Conservation (phyloP, 1,140 invertebrate species). For the Venustaconcha ellipsiformis region DNA sequence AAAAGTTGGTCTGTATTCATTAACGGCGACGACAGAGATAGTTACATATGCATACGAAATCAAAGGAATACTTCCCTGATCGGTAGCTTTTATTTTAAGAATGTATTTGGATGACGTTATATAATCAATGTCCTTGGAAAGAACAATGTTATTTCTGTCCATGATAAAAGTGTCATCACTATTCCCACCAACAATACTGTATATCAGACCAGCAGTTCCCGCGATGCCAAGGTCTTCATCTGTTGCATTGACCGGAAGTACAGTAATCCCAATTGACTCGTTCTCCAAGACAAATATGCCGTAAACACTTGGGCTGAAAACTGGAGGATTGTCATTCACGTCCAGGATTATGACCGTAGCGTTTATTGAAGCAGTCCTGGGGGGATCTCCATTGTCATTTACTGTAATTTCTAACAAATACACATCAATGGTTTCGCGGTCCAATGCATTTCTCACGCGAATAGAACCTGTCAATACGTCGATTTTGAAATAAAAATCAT, state of each 20-base stretch:
- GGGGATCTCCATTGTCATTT: slow-evolving; percentile 38
- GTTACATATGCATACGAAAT: slow-evolving; percentile 28
- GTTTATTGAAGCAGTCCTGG: slow-evolving; percentile 22
- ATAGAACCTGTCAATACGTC: slow-evolving; percentile 41
- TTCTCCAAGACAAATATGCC: slow-evolving; percentile 34
- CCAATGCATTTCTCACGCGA: slow-evolving; percentile 36
- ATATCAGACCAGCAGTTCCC: slow-evolving; percentile 24
- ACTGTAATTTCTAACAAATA: slow-evolving; percentile 41
- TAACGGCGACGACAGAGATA: slow-evolving; percentile 37
- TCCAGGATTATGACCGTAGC: slow-evolving; percentile 40
- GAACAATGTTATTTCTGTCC: slow-evolving; percentile 11
- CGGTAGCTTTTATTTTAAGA: slow-evolving; percentile 26
- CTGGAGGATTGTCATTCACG: slow-evolving; percentile 51
- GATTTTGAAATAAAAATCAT: slow-evolving; percentile 38
- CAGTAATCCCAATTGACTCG: slow-evolving; percentile 7
- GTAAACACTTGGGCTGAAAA: slow-evolving; percentile 33
- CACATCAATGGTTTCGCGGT: slow-evolving; percentile 38
- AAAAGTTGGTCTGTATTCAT: slow-evolving; percentile 44
- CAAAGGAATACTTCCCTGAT: slow-evolving; percentile 36
- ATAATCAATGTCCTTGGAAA: slow-evolving; percentile 23
- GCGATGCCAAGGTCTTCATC: slow-evolving; percentile 46
- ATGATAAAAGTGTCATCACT: slow-evolving; percentile 25
- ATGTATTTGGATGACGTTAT: slow-evolving; percentile 18
- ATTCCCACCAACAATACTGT: slow-evolving; percentile 24
- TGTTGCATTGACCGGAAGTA: slow-evolving; percentile 28